Conservation (phyloP, 2,797 vertebrate genomes). For the Lithobates sylvaticus region DNA sequence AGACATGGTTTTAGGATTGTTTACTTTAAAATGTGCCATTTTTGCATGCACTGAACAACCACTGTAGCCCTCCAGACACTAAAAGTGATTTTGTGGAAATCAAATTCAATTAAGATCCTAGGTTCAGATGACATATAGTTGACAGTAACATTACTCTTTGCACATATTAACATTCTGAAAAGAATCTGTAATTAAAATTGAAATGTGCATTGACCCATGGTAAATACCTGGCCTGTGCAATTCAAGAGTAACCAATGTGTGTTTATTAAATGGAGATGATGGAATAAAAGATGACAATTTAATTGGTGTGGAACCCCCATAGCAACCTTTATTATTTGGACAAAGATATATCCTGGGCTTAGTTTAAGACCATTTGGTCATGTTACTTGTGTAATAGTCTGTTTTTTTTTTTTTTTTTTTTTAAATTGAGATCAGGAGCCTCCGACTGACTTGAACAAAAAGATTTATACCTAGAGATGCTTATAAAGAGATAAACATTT, state of each 20-base stretch:
- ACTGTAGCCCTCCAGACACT: no score
- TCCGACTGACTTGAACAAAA: no score
- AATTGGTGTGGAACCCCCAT: constrained; percentile 20
- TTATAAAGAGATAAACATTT: no score
- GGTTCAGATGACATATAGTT: no score
- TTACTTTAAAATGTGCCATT: no score
- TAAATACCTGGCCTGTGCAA: not conserved
- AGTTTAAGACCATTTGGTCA: not conserved
- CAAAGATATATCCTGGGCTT: not conserved
- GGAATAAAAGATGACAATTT: constrained; percentile 36
- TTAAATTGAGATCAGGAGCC: not conserved
- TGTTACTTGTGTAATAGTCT: not conserved
- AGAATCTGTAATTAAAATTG: constrained; percentile 1
- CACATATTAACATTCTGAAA: not conserved
- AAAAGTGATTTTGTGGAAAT: no score
- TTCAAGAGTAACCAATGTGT: constrained; percentile 18
- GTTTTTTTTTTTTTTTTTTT: not conserved
- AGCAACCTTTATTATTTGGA: not conserved
- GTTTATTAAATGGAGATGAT: constrained; percentile 25
- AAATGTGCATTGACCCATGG: constrained; percentile 22
- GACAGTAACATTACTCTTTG: not conserved
- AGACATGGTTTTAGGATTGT: no score
- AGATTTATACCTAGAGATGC: no score
- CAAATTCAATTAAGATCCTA: no score
- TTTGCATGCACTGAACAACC: no score